A percentile compares a stretch with the other conserved stretches of the same genome.
Evolutionary conservation across 2,113 vertebrate species (phyloP).

Genomic region (Notechis scutatus): DNA sequence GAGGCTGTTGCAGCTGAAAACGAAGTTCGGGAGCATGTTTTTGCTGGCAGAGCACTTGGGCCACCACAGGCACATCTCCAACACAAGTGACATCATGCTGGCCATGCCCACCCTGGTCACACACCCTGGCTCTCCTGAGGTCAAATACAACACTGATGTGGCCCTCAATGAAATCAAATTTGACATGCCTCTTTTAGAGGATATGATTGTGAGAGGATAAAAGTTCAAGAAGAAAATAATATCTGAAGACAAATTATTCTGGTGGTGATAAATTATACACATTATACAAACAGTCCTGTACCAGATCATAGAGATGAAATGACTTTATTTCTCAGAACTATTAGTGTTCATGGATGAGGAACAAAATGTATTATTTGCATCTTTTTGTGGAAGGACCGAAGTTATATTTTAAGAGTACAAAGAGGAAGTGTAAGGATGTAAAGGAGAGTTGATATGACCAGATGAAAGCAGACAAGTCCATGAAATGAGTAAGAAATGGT

Average conservation of each 20-base stretch:
- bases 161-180: no score
- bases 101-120: no score
- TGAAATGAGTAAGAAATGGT: not conserved
- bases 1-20: no score
- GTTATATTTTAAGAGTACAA: not conserved
- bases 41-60: no score
- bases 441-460: not conserved
- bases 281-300: not conserved
- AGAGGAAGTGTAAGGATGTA: not conserved
- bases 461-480: not conserved
- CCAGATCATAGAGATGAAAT: not conserved
- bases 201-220: not conserved
- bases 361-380: not conserved
- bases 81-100: no score
- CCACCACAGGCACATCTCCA: no score
- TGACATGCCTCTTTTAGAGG: not conserved
- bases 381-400: not conserved
- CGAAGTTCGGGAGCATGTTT: no score
- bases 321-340: not conserved
- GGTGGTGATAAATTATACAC: not conserved
- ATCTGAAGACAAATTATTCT: not conserved
- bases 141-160: no score
- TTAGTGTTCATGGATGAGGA: not conserved
- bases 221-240: not conserved
- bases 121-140: no score